A percentile compares a stretch with the other conserved stretches of the same genome.
phyloP scores from a whole-genome alignment of 2,797 vertebrate genomes.

The Calcarius lapponicus region DNA sequence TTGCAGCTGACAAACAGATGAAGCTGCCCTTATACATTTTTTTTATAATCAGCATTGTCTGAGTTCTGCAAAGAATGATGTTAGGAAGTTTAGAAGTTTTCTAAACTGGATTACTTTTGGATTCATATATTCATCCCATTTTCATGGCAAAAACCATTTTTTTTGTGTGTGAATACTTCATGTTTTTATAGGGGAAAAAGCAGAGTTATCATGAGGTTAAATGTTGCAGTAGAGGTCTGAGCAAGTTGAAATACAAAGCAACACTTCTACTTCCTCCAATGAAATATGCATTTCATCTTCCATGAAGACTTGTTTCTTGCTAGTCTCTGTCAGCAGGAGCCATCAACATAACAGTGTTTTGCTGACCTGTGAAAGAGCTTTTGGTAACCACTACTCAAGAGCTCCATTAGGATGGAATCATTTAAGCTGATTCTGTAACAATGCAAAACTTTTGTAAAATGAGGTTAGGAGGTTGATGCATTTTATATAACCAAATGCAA shows the following conservation, averaged over 20 bases:
- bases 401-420: conserved; percentile 65
- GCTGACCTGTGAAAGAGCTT: conserved; percentile 72
- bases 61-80: background rate
- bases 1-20: background rate
- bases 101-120: background rate
- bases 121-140: conserved; percentile 48
- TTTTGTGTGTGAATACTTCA: conserved; percentile 43
- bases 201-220: conserved; percentile 48
- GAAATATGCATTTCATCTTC: conserved; percentile 66
- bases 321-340: conserved; percentile 57
- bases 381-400: conserved; percentile 58
- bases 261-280: conserved; percentile 48
- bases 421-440: conserved; percentile 52
- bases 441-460: conserved; percentile 22
- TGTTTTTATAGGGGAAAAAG: conserved; percentile 35
- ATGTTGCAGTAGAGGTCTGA: conserved; percentile 7
- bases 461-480: conserved; percentile 57
- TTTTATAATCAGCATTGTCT: background rate
- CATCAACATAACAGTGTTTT: conserved; percentile 66
- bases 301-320: conserved; percentile 61
- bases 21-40: background rate
- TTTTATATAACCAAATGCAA: conserved; percentile 56
- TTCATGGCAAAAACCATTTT: conserved; percentile 36
- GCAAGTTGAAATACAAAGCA: conserved; percentile 55
- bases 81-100: background rate